phyloP scores from a whole-genome alignment of 2,888 invertebrate species.

The Melinopterus prodromus region DNA sequence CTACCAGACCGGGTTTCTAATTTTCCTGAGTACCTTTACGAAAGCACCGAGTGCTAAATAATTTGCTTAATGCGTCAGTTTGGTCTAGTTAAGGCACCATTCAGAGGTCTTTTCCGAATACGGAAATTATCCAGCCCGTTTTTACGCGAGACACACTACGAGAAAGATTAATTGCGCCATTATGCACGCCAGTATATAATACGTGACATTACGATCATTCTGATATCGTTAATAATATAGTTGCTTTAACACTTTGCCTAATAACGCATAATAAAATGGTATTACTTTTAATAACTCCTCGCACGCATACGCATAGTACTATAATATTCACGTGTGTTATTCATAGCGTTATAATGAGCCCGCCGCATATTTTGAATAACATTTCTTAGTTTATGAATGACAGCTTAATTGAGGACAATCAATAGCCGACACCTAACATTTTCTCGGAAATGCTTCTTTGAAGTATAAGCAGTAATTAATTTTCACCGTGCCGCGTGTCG shows the following conservation, averaged over 20 bases:
- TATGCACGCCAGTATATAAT: not conserved
- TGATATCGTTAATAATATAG: slow-evolving; percentile 4
- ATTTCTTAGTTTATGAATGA: slow-evolving; percentile 4
- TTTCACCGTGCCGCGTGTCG: not conserved
- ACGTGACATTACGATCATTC: not conserved
- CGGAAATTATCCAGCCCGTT: no score
- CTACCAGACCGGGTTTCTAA: not conserved
- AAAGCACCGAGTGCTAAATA: not conserved
- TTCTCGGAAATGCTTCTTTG: not conserved
- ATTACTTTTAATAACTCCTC: not conserved
- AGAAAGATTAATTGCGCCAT: not conserved
- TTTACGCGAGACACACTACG: not conserved
- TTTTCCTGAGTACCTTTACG: not conserved
- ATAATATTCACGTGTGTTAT: not conserved
- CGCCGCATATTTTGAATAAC: not conserved
- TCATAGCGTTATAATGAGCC: not conserved
- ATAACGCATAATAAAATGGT: not conserved
- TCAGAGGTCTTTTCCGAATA: not conserved
- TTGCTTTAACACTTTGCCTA: not conserved
- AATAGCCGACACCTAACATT: not conserved
- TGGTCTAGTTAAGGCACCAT: not conserved
- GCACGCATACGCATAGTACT: not conserved
- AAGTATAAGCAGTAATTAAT: not conserved
- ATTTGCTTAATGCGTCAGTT: not conserved
- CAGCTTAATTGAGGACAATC: not conserved